phyloP scores from a whole-genome alignment of 2,113 vertebrate genomes.

The Apodemus speciosus region DNA sequence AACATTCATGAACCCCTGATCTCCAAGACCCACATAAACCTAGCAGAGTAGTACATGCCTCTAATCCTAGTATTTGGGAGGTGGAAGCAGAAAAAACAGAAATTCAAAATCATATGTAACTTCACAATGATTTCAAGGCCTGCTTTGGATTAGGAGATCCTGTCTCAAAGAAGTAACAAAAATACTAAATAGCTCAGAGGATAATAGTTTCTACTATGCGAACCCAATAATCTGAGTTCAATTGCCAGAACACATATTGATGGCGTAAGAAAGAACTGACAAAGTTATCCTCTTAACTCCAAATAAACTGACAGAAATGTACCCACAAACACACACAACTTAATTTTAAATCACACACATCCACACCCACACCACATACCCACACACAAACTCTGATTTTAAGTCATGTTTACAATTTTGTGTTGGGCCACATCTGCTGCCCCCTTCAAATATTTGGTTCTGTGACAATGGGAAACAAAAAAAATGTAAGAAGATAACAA shows the following conservation, averaged over 20 bases:
- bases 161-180: not conserved
- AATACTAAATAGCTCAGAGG: not conserved
- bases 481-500: not conserved
- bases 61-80: not conserved
- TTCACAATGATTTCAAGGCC: not conserved
- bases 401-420: not conserved
- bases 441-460: not conserved
- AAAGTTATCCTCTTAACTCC: not conserved
- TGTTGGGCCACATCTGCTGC: not conserved
- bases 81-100: not conserved
- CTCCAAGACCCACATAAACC: not conserved
- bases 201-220: not conserved
- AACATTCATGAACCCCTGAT: not conserved
- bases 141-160: not conserved
- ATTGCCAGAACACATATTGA: not conserved
- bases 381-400: not conserved
- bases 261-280: not conserved
- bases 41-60: not conserved
- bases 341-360: not conserved
- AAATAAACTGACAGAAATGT: not conserved
- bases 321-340: not conserved
- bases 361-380: not conserved
- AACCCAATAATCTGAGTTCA: not conserved
- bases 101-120: not conserved
- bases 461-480: not conserved